phyloP scores from a whole-genome alignment of 2,888 invertebrate genomes.

The Drosophila trichaetosa region DNA sequence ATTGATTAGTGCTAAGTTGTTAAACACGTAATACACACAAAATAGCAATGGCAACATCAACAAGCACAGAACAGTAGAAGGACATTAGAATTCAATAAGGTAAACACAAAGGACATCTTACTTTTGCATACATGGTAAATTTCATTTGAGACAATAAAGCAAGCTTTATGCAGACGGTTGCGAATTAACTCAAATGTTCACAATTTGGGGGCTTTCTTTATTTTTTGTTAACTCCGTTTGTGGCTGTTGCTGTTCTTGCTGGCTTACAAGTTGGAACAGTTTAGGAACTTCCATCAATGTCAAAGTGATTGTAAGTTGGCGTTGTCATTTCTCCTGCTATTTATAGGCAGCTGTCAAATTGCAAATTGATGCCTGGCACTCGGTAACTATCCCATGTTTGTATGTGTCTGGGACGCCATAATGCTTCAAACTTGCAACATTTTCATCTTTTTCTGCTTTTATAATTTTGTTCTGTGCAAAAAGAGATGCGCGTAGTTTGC shows the following conservation, averaged over 20 bases:
- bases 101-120: neutral
- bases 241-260: neutral
- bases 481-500: slow-evolving; percentile 43
- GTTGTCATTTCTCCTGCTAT: slow-evolving; percentile 41
- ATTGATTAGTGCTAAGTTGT: neutral
- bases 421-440: slow-evolving; percentile 23
- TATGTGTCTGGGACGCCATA: slow-evolving; percentile 7
- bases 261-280: slow-evolving; percentile 20
- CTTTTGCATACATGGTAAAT: neutral
- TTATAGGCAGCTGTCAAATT: slow-evolving; percentile 67
- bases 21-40: neutral
- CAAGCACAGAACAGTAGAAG: neutral
- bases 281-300: slow-evolving; percentile 53
- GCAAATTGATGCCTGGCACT: slow-evolving; percentile 68
- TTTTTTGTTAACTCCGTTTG: neutral
- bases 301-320: slow-evolving; percentile 45
- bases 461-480: slow-evolving; percentile 26
- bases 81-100: neutral
- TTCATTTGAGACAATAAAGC: neutral
- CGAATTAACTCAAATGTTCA: slow-evolving; percentile 3
- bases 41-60: neutral
- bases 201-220: neutral
- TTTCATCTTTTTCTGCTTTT: slow-evolving; percentile 14
- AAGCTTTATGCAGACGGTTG: neutral
- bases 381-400: slow-evolving; percentile 13